phyloP scores from a whole-genome alignment of 2,113 vertebrate species.

The Cebidichthys violaceus region DNA sequence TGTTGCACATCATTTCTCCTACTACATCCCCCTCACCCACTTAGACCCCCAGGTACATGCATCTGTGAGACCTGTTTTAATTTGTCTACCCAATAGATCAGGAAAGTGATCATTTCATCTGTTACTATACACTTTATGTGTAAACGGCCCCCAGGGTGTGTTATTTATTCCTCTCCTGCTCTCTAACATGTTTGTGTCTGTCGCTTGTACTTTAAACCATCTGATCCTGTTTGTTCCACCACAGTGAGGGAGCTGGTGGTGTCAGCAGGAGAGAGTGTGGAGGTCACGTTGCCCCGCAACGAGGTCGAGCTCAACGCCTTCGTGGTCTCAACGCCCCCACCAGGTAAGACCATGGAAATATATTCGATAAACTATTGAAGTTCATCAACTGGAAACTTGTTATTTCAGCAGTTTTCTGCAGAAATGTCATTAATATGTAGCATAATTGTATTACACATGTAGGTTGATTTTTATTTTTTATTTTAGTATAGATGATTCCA shows the following conservation, averaged over 20 bases:
- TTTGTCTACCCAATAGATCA: background rate
- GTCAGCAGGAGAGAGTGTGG: slow-evolving; percentile 93
- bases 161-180: background rate
- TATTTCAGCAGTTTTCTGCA: background rate
- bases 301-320: slow-evolving; percentile 94
- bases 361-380: background rate
- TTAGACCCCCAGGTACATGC: too few species aligned
- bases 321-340: slow-evolving; percentile 86
- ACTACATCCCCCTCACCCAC: background rate
- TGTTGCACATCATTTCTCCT: background rate
- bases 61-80: too few species aligned
- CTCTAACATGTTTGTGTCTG: background rate
- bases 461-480: background rate
- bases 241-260: slow-evolving; percentile 91
- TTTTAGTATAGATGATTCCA: background rate
- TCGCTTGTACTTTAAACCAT: slow-evolving; percentile 1
- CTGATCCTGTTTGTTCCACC: slow-evolving; percentile 7
- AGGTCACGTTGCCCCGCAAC: slow-evolving; percentile 92
- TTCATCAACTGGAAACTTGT: background rate
- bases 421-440: background rate
- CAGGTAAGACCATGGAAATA: slow-evolving; percentile 79
- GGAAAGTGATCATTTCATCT: background rate
- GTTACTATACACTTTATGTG: background rate
- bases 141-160: background rate
- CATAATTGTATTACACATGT: background rate